Base-by-base conservation (phyloP, 1,140 invertebrate genomes). In the Pseudomyrmex dendroicus region DNA sequence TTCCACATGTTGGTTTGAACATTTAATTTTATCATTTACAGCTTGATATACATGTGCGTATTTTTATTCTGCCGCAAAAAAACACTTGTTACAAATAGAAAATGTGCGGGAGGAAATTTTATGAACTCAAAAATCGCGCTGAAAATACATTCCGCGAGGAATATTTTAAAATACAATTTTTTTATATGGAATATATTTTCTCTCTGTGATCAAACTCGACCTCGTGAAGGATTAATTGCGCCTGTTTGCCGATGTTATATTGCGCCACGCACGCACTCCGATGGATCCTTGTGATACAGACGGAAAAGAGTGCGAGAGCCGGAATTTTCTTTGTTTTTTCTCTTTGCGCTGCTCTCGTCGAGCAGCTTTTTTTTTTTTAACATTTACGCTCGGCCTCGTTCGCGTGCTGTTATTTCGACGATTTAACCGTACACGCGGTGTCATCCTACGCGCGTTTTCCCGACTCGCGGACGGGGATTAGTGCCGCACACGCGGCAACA, bases 381-480 rank as follows among this genome's bases (percentile, higher is more conserved):
- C 25, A 25, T 35, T 35, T 59, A 78, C 52, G 13, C 46, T 57
- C 10, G 44, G 8, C 48, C 15, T 35, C 74, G 73, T n/a, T 17
- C 48, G 25, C 52, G 52, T 20, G 35, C 64, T 20, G 59, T 70
- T 78, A 70, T 78, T 78, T 78, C 76, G 20, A 78, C 54, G 52
- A 78, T 78, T 78, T 66, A 78, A 68, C 74, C 64, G 35, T 68
- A 48, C 7, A 46, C 35, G 35, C 35, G 35, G 35, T 35, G 13
- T 52, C 73, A 5, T 77, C 74, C 76, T 68, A 80, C 66, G 54
- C 54, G 20, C 54, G 22, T 80, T 80, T 80, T 80, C 52, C 44
- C 54, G 59, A 20, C 54, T 35, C 12, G 35, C 20, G 64, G 64
- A 35, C 35, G 44, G 76, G 15, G 76, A 78, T 80, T 80, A 80